Evolutionary conservation across 2,113 vertebrate genomes (phyloP), one percentile per base, ranked within the genome.

Genomic region (Corythaixoides concolor): DNA sequence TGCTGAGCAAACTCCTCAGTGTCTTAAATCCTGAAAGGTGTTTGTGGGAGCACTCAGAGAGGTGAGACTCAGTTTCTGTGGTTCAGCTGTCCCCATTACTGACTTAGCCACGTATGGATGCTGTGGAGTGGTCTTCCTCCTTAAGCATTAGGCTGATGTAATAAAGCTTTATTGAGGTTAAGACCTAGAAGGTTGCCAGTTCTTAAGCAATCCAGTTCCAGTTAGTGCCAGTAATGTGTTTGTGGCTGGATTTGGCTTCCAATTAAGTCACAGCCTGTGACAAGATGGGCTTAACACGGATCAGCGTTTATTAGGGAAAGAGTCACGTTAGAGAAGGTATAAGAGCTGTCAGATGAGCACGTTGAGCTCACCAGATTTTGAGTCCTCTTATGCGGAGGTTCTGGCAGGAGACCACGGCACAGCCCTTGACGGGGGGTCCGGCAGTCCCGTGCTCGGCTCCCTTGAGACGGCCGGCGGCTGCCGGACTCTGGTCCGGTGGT

Each of bases 401-500:
- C 30, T 73, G 53, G 49, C 26, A 67, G 73, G 79, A 60, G 17
- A 37, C 47, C 15, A 6, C 1, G 49, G 41, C 37, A 27, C 24
- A 49, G 62, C 24, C 58, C 24, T 21, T 32, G 66, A 14, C 28
- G 33, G 64, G 11, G 8, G 60, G 41, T 43, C 3, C n/a, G 0
- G 12, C 12, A 19, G 50, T 39, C 37, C 21, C 18, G 18, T 13
- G 0, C 28, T 24, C 14, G 15, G 19, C 7, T 45, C 62, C 50
- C 30, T n/a, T 11, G 24, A 33, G 76, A 6, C 32, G 28, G n/a
- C 52, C 18, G 37, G 43, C 16, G 30, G 43, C 81, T 37, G 41
- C 26, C 1, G 9, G 35, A 0, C 30, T 18, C 22, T 45, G 60
- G 32, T 30, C 3, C 16, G 8, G 11, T 1, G 21, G 5, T 2